Conservation (phyloP, 1,140 invertebrate species). For the Pteromalus puparum region DNA sequence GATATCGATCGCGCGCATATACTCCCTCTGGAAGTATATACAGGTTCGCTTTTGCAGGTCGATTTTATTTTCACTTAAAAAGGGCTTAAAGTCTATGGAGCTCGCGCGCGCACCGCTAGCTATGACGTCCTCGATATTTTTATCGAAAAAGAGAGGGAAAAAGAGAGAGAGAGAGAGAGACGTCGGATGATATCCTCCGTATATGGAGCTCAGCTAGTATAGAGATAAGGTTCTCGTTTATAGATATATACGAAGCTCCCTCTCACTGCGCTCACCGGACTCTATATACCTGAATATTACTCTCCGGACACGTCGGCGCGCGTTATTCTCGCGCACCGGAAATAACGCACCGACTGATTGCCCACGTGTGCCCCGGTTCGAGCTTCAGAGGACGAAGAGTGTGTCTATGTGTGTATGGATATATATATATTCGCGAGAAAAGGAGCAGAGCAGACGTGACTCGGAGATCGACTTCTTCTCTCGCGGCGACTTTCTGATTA, state of each 20-base stretch:
- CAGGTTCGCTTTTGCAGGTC: neutral
- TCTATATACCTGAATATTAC: neutral
- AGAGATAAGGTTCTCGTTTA: neutral
- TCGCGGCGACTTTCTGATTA: neutral
- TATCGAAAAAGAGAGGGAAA: neutral
- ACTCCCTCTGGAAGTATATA: neutral
- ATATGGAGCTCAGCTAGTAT: neutral
- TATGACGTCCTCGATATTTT: constrained; percentile 6
- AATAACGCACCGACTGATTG: constrained; percentile 33
- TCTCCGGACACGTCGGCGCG: neutral
- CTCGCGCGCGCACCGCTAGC: neutral
- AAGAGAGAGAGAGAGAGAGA: neutral
- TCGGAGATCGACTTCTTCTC: neutral
- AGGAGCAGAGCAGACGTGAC: neutral
- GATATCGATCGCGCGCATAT: neutral
- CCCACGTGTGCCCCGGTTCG: constrained; percentile 16
- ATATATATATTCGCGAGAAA: neutral
- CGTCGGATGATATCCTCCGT: neutral
- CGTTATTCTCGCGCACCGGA: constrained; percentile 11
- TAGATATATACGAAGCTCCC: neutral
- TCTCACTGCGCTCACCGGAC: no score
- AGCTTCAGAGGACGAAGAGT: neutral
- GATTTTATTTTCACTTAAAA: constrained; percentile 30
- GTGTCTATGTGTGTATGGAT: neutral
- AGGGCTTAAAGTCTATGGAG: neutral